phyloP scores from a whole-genome alignment of 2,797 vertebrate genomes.

The Girardinus metallicus region DNA sequence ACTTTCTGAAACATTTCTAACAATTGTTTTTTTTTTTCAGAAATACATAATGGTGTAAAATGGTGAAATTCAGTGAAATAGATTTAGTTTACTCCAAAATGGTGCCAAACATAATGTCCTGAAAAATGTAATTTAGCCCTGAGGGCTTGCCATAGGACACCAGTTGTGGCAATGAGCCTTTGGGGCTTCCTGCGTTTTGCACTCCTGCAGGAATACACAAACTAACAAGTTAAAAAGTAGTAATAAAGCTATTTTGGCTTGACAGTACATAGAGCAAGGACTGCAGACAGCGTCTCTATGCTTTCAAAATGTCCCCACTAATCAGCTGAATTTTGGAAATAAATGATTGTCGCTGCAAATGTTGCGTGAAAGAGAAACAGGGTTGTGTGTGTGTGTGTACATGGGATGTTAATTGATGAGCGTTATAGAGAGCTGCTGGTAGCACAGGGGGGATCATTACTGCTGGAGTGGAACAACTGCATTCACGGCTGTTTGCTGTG shows the following conservation, averaged over 20 bases:
- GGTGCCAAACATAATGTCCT: slow-evolving; percentile 36
- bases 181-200: slow-evolving; percentile 37
- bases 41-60: slow-evolving; percentile 27
- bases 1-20: slow-evolving; percentile 48
- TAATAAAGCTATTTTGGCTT: slow-evolving; percentile 74
- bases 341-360: slow-evolving; percentile 83
- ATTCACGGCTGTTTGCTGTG: slow-evolving; percentile 83
- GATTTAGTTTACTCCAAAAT: slow-evolving; percentile 59
- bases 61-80: slow-evolving; percentile 66
- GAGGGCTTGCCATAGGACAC: slow-evolving; percentile 67
- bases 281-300: slow-evolving; percentile 59
- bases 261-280: slow-evolving; percentile 52
- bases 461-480: slow-evolving; percentile 83
- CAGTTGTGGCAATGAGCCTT: slow-evolving; percentile 56
- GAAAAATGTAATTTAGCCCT: slow-evolving; percentile 67
- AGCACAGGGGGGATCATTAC: slow-evolving; percentile 85
- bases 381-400: slow-evolving; percentile 17
- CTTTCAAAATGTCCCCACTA: slow-evolving; percentile 77
- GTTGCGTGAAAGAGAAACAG: slow-evolving; percentile 82
- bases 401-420: slow-evolving; percentile 85
- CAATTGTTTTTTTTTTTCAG: slow-evolving; percentile 13
- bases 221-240: slow-evolving; percentile 44
- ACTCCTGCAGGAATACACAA: slow-evolving; percentile 51
- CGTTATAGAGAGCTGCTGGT: slow-evolving; percentile 83
- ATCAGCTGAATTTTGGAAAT: slow-evolving; percentile 82